phyloP scores from a whole-genome alignment of 2,888 invertebrate species.

The Salticus scenicus region DNA sequence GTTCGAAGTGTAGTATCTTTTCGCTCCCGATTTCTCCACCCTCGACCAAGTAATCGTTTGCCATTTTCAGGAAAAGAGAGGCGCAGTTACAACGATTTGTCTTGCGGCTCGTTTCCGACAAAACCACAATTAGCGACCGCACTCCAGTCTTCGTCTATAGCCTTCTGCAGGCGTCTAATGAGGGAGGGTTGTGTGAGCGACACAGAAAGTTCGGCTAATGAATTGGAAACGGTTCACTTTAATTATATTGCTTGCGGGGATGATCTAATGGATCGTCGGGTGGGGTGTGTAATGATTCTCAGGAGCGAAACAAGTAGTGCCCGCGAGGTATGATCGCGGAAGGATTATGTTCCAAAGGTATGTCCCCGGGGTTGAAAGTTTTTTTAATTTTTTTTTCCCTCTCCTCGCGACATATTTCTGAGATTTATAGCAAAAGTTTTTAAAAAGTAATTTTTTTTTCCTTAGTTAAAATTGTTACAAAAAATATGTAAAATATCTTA shows the following conservation, averaged over 20 bases:
- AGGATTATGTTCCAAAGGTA: no score
- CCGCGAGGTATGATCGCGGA: neutral
- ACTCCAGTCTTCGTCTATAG: constrained; percentile 4
- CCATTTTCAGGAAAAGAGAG: constrained; percentile 4
- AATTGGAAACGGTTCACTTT: constrained; percentile 65
- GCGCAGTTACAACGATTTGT: constrained; percentile 46
- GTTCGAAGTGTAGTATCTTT: neutral
- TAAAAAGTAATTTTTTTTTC: no score
- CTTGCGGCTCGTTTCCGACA: constrained; percentile 60
- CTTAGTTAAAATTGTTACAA: no score
- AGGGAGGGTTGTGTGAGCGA: constrained; percentile 21
- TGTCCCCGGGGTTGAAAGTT: no score
- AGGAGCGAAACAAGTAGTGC: constrained; percentile 12
- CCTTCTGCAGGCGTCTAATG: constrained; percentile 28
- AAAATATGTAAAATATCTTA: no score
- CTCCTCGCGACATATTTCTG: no score
- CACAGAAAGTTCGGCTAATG: constrained; percentile 37
- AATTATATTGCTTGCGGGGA: constrained; percentile 36
- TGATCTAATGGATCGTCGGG: constrained; percentile 26
- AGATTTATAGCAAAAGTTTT: no score
- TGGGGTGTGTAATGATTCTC: constrained; percentile 13
- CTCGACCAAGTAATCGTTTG: neutral
- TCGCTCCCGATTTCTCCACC: neutral
- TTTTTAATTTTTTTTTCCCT: no score
- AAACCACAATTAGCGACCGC: constrained; percentile 59